phyloP scores from a whole-genome alignment of 2,888 invertebrate genomes.

The Anthophora plumipes region DNA sequence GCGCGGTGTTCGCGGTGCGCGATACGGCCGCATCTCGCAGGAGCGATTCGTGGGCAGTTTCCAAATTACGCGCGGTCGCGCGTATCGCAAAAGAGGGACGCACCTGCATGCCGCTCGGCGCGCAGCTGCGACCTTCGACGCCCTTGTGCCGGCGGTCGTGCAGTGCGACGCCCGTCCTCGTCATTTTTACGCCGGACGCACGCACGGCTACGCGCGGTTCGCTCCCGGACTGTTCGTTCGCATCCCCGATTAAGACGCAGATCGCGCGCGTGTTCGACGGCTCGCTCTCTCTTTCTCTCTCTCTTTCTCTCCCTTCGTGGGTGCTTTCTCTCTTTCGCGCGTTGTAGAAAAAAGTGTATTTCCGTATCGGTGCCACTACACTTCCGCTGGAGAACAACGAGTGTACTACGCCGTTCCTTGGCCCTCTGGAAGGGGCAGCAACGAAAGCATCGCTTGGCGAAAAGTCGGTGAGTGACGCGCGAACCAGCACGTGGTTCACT shows the following conservation, averaged over 20 bases:
- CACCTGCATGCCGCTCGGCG: slow-evolving; percentile 75
- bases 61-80: slow-evolving; percentile 60
- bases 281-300: too few relatives aligned
- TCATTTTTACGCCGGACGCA: slow-evolving; percentile 74
- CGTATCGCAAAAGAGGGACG: slow-evolving; percentile 67
- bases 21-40: neutral
- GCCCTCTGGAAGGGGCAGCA: slow-evolving; percentile 38
- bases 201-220: slow-evolving; percentile 48
- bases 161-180: slow-evolving; percentile 65
- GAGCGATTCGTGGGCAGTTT: slow-evolving; percentile 41
- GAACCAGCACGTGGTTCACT: slow-evolving; percentile 18
- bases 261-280: neutral
- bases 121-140: slow-evolving; percentile 83
- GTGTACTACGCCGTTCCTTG: slow-evolving; percentile 13
- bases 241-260: slow-evolving; percentile 2
- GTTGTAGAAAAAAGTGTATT: neutral
- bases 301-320: neutral
- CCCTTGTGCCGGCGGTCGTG: slow-evolving; percentile 77
- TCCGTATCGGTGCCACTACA: neutral
- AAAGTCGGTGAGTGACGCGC: slow-evolving; percentile 56
- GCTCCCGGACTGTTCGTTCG: neutral
- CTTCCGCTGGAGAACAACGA: neutral
- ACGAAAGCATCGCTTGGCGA: slow-evolving; percentile 34
- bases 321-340: neutral
- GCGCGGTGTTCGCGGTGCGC: neutral